Percentiles rank a stretch among this genome's conserved stretches.
These are phyloP conservation scores for Lasius fuliginosus DNA, from an alignment of 2,888 invertebrate species.

Conservation along the genomic window DNA sequence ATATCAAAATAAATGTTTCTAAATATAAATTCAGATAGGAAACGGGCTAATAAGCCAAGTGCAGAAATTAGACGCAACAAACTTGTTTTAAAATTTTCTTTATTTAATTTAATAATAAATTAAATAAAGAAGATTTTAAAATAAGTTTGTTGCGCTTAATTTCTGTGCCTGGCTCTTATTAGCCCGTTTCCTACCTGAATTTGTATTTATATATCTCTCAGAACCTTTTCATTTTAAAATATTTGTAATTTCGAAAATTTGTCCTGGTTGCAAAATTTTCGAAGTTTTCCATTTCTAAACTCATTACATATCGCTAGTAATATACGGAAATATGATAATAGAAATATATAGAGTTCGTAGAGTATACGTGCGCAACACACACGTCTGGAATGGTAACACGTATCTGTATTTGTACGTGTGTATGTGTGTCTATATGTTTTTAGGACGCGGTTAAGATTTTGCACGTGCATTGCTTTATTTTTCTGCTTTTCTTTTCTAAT, in stretches of 20 bases:
- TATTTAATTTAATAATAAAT: too few relatives aligned
- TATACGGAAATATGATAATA: constrained; percentile 40
- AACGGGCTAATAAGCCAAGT: too few relatives aligned
- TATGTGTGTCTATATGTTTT: constrained; percentile 47
- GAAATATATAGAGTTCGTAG: constrained; percentile 58
- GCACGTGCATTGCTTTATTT: constrained; percentile 60
- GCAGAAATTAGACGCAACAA: too few relatives aligned
- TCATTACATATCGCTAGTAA: constrained; percentile 29
- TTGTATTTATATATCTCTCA: too few relatives aligned
- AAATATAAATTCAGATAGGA: too few relatives aligned
- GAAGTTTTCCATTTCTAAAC: background rate
- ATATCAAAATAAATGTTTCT: constrained; percentile 10
- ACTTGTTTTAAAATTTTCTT: too few relatives aligned
- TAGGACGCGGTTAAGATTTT: constrained; percentile 77
- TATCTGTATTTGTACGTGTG: constrained; percentile 38
- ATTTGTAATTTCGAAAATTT: background rate
- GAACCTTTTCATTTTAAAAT: background rate
- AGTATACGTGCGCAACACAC: constrained; percentile 37
- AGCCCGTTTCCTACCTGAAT: too few relatives aligned
- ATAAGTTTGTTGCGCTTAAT: too few relatives aligned
- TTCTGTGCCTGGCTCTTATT: too few relatives aligned
- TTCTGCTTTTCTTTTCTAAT: background rate
- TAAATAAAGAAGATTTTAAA: too few relatives aligned
- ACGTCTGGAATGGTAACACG: constrained; percentile 54
- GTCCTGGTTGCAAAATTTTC: background rate